These are phyloP conservation scores for Procambarus virginalis DNA, from an alignment of 1,140 invertebrate species.

Conservation along the genomic window DNA sequence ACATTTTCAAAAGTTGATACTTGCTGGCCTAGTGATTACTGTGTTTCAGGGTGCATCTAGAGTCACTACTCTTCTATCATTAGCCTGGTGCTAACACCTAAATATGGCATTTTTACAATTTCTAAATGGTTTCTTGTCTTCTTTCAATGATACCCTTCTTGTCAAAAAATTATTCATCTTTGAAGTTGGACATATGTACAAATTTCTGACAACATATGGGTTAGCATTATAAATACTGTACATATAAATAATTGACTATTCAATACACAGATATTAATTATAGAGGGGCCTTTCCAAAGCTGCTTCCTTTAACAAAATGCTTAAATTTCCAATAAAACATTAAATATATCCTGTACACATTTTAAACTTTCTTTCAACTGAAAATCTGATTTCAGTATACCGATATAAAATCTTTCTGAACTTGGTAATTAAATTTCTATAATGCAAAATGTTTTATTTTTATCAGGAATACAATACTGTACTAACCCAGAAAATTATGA, in stretches of 20 bases:
- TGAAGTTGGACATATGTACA: neutral
- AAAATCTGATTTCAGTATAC: neutral
- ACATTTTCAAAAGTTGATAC: neutral
- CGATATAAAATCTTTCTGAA: no score
- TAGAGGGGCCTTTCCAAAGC: neutral
- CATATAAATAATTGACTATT: conserved; percentile 1
- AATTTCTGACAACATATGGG: neutral
- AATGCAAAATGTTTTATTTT: no score
- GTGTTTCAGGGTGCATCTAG: conserved; percentile 9
- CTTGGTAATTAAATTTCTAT: no score
- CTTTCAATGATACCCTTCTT: neutral
- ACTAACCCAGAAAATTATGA: no score
- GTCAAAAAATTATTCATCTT: neutral
- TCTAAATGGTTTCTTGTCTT: neutral
- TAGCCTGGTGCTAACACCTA: neutral
- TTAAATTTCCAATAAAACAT: neutral
- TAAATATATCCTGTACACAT: neutral
- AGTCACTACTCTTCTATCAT: neutral
- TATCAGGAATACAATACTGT: no score
- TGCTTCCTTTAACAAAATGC: neutral
- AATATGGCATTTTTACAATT: neutral
- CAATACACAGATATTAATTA: neutral
- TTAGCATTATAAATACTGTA: neutral
- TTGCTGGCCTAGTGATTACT: neutral
- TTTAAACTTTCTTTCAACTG: neutral